Percentiles rank a stretch among this genome's conserved stretches.
These are phyloP conservation scores for Antedon mediterranea DNA, from an alignment of 53 echinoderm and acorn worm species.

Conservation along the genomic window DNA sequence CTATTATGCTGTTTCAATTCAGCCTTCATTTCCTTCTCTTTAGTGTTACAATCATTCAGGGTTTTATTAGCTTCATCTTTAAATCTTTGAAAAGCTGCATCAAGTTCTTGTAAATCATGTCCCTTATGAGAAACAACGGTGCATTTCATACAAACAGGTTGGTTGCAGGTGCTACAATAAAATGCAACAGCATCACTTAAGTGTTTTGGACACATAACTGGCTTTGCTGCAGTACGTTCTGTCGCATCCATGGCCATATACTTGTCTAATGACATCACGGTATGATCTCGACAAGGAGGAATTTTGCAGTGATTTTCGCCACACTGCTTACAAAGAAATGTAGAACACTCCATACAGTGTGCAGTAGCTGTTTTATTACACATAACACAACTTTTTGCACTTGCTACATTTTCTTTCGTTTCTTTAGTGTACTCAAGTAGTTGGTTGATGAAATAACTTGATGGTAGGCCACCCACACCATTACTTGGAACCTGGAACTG, in stretches of 20 bases:
- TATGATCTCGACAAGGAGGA: background rate
- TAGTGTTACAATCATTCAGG: background rate
- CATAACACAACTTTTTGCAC: background rate
- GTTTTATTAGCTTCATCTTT: background rate
- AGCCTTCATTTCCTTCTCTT: background rate
- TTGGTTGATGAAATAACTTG: too few relatives aligned
- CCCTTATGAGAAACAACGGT: background rate
- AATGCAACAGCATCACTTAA: background rate
- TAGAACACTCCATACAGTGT: background rate
- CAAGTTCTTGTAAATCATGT: background rate
- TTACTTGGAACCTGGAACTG: background rate
- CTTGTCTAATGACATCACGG: background rate
- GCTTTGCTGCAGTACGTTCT: background rate
- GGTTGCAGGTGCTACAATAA: background rate
- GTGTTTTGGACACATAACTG: background rate
- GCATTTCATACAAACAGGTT: background rate
- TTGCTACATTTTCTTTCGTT: background rate
- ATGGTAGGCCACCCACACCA: background rate
- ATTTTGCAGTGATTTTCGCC: background rate
- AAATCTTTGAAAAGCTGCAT: background rate
- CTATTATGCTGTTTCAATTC: background rate
- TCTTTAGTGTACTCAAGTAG: background rate
- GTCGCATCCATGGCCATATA: background rate
- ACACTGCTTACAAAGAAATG: background rate
- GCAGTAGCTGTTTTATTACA: background rate